A percentile compares a stretch with the other conserved stretches of the same genome.
Conservation (phyloP, 2,113 vertebrate species). For the Melanocharis versteri region DNA sequence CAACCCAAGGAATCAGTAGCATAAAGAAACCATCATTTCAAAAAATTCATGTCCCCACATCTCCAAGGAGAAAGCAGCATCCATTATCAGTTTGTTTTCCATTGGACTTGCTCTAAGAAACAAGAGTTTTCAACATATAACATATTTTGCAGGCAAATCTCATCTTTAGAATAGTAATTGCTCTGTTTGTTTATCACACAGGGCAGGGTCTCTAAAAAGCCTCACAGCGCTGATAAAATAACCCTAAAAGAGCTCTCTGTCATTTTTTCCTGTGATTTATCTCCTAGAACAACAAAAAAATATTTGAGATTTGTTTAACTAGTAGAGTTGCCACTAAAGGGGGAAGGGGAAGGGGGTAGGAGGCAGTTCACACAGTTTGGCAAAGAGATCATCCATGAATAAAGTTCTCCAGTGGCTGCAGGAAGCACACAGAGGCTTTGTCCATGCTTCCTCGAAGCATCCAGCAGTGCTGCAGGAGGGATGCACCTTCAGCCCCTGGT, state of each 20-base stretch:
- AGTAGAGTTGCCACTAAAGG: not conserved
- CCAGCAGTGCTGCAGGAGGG: not conserved
- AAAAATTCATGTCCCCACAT: not conserved
- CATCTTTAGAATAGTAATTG: not conserved
- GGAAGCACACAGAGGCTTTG: not conserved
- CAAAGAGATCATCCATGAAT: not conserved
- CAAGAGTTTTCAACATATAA: not conserved
- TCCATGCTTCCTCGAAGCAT: not conserved
- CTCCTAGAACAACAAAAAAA: not conserved
- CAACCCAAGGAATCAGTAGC: slow-evolving; percentile 38
- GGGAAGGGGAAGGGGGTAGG: no score
- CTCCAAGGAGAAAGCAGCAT: slow-evolving; percentile 7
- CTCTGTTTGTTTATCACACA: not conserved
- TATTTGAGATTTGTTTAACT: not conserved
- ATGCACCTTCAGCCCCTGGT: rapidly evolving
- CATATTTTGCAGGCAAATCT: not conserved
- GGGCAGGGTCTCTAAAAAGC: not conserved
- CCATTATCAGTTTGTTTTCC: not conserved
- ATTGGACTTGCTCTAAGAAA: not conserved
- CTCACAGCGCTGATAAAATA: not conserved
- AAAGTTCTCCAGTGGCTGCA: not conserved
- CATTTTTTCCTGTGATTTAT: not conserved
- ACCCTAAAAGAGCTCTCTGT: not conserved
- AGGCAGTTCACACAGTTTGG: not conserved
- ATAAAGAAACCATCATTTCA: not conserved